phyloP scores from a whole-genome alignment of 2,113 vertebrate genomes.

The Myrmecobius fasciatus region DNA sequence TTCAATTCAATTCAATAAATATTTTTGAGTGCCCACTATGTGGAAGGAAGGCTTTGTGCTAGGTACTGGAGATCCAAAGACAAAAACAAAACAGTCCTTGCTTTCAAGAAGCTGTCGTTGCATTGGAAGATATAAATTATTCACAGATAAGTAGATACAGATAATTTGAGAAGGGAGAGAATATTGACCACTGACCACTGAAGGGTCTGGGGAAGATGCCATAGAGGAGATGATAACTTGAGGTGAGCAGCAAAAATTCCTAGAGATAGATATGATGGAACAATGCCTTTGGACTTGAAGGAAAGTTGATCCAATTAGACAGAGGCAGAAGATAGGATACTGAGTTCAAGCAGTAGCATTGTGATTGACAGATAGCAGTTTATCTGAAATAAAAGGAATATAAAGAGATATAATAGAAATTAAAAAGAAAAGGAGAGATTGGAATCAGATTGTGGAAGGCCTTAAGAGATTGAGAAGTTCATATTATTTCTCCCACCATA shows the following conservation, averaged over 20 bases:
- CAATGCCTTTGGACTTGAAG: not conserved
- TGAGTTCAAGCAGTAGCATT: not conserved
- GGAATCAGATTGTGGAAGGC: not conserved
- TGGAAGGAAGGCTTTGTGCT: not conserved
- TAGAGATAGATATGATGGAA: not conserved
- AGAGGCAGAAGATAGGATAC: not conserved
- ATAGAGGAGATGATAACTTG: not conserved
- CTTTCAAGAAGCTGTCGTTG: not conserved
- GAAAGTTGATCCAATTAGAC: not conserved
- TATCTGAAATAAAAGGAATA: not conserved
- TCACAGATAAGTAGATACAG: not conserved
- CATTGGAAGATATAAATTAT: not conserved
- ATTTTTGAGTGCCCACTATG: not conserved
- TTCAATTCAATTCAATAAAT: not conserved
- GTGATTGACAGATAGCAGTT: not conserved
- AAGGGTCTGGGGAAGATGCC: not conserved
- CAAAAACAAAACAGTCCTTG: not conserved
- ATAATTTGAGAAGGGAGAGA: not conserved
- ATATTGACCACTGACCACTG: not conserved
- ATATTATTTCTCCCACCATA: not conserved
- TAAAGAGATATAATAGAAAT: not conserved
- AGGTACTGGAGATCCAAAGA: not conserved
- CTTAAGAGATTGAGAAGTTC: not conserved
- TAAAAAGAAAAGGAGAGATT: not conserved
- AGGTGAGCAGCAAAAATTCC: not conserved